Evolutionary conservation across 2,888 invertebrate genomes (phyloP).

Genomic region (Drosophila greeni): DNA sequence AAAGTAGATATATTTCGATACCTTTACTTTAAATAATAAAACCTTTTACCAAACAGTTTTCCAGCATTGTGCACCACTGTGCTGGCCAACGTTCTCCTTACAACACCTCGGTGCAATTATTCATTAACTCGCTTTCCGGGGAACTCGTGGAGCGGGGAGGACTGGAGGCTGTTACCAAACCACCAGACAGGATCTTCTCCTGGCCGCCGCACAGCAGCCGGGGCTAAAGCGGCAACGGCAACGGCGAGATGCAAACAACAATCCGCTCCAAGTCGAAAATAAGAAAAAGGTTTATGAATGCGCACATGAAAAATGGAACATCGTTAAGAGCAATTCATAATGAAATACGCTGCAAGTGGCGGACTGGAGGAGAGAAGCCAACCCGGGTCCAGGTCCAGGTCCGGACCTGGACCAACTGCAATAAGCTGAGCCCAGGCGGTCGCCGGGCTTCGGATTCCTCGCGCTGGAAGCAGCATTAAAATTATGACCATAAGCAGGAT

Average conservation of each 20-base stretch:
- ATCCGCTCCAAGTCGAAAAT: conserved; percentile 52
- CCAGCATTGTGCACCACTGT: conserved; percentile 14
- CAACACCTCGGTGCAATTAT: conserved; percentile 69
- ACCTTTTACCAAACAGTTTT: too few relatives aligned
- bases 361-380: conserved; percentile 11
- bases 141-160: neutral
- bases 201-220: conserved; percentile 31
- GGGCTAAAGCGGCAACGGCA: conserved; percentile 12
- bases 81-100: conserved; percentile 41
- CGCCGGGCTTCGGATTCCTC: conserved; percentile 33
- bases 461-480: conserved; percentile 54
- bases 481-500: conserved; percentile 76
- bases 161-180: conserved; percentile 24
- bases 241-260: conserved; percentile 51
- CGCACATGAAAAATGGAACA: conserved; percentile 78
- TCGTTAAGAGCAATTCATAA: conserved; percentile 79
- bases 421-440: conserved; percentile 63
- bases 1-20: too few relatives aligned
- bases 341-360: conserved; percentile 70
- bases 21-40: too few relatives aligned
- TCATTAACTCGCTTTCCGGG: conserved; percentile 52
- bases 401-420: conserved; percentile 46
- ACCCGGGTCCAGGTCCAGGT: neutral
- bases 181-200: conserved; percentile 44
- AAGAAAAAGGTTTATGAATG: conserved; percentile 77